Evolutionary conservation across 2,113 vertebrate species (phyloP), one percentile per base, ranked within the genome.

Genomic region (Sturnira hondurensis): DNA sequence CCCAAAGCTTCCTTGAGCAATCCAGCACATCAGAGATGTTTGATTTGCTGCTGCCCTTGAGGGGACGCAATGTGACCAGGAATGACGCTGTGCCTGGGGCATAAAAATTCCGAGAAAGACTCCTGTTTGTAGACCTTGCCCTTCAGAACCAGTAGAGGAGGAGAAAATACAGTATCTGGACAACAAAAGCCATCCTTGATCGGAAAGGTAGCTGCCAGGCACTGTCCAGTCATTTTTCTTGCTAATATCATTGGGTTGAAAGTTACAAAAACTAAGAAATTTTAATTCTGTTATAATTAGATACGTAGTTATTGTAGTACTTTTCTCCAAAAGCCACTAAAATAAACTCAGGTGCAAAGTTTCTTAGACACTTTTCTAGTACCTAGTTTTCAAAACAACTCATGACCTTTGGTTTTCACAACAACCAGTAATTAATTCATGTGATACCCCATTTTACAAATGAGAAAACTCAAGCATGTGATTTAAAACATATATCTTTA

Each of bases 31-130:
- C 86, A 70, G 7, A 56, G 19, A 47, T 80, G 83, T 89, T 96
- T n/a, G 93, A 31, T 61, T 76, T 95, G 56, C 92, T 95, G 56
- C 92, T 94, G 85, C 87, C 91, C 96, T 89, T 26, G 4, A 61
- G 85, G 86, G 84, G 86, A 86, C 31, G 77, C 73, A 24, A 77
- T 80, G 80, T 95, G 94, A 84, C 50, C 24, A 50, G 54, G 65
- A 90, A 38, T 50, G 38, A 50, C 36, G 22, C 22, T 54, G 76
- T 97, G 70, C 68, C 70, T 92, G 61, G 4, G 54, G 71, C 26
- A 93, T 31, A 84, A 91, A 95, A 95, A 76, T 94, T 2, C 91
- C 88, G 50, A 31, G 93, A 93, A 96, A 94, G 38, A 15, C 74
- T 24, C 17, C 24, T 28, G 33, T 77, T 77, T 67, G 58, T 71